Conservation (phyloP, 2,113 vertebrate genomes). For the Carassius auratus region DNA sequence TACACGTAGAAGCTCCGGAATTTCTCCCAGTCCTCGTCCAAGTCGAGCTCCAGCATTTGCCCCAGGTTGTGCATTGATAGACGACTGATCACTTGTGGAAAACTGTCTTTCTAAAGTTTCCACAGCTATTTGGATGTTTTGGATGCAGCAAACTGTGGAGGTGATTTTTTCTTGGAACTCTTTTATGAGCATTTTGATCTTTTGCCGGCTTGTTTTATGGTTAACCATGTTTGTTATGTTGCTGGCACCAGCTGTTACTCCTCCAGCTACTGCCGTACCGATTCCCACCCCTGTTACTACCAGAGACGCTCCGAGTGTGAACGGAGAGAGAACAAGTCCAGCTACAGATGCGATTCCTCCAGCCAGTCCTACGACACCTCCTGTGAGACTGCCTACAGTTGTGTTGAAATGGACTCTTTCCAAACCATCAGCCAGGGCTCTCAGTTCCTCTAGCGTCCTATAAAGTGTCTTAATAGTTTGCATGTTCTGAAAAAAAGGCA, state of each 20-base stretch:
- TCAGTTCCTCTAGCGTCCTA: conserved; percentile 22
- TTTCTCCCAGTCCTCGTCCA: conserved; percentile 26
- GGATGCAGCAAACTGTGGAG: not conserved
- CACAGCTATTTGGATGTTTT: conserved; percentile 27
- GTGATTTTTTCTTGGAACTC: too few relatives aligned
- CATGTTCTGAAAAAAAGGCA: not conserved
- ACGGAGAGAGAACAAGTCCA: conserved; percentile 52
- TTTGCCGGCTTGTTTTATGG: too few relatives aligned
- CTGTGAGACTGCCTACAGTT: conserved; percentile 57
- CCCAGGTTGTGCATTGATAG: not conserved
- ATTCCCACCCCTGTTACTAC: conserved; percentile 54
- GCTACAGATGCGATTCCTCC: conserved; percentile 57
- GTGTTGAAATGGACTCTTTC: conserved; percentile 51
- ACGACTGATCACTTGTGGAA: not conserved
- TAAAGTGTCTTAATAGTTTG: not conserved
- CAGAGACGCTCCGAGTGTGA: conserved; percentile 58
- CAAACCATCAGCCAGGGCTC: conserved; percentile 35
- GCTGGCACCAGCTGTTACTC: not conserved
- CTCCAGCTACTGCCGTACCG: conserved; percentile 47
- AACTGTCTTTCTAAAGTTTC: conserved; percentile 14
- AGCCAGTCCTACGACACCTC: conserved; percentile 51
- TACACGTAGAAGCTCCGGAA: conserved; percentile 40
- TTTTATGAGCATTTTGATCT: too few relatives aligned
- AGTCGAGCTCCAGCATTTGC: not conserved
- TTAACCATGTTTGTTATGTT: too few relatives aligned